Evolutionary conservation across 1,140 invertebrate genomes (phyloP).

Genomic region (Portunus trituberculatus): DNA sequence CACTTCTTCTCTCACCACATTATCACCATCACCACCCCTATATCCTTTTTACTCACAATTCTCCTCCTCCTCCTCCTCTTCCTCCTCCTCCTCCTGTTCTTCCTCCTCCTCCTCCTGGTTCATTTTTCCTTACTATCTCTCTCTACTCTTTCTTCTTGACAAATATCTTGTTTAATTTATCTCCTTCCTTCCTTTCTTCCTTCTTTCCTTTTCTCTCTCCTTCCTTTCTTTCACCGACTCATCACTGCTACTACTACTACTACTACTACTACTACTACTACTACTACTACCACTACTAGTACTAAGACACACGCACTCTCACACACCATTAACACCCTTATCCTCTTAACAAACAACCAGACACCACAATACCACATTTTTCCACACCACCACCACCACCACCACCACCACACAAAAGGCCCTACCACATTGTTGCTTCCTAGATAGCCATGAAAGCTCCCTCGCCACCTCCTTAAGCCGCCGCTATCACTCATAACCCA

Average conservation of each 20-base stretch:
- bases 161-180: not conserved
- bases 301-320: not conserved
- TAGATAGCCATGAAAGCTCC: too few species aligned
- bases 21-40: not conserved
- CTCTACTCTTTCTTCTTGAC: not conserved
- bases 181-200: not conserved
- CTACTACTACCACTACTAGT: not conserved
- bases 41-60: not conserved
- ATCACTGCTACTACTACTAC: not conserved
- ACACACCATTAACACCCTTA: not conserved
- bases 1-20: not conserved
- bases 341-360: not conserved
- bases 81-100: not conserved
- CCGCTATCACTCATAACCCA: too few species aligned
- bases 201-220: not conserved
- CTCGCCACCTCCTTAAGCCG: too few species aligned
- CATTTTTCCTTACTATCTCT: not conserved
- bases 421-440: too few species aligned
- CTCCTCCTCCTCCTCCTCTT: not conserved
- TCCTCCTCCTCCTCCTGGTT: not conserved
- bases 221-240: not conserved
- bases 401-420: not conserved
- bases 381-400: not conserved
- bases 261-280: conserved; percentile 23
- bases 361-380: not conserved